Base-by-base conservation (phyloP, 2,888 invertebrate genomes). In the Chloroclystis v-ata region DNA sequence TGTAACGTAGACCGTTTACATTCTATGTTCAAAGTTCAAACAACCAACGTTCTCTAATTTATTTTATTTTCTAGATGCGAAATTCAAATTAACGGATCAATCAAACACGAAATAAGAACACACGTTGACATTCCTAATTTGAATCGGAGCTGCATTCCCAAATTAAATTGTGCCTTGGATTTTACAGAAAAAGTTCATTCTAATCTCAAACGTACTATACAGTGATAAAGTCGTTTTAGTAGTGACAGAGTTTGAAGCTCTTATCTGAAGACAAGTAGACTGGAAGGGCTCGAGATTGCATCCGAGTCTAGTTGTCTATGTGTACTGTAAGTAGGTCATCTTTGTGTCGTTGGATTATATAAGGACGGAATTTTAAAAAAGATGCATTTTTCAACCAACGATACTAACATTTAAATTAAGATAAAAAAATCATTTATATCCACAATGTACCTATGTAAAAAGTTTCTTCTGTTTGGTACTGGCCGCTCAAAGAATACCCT, bases 101-200 rank as follows among this genome's bases (percentile, higher is more conserved):
- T 42, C 11, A 32, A 41, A 41, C 43, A 37, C 28, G 28, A 45
- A 32, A 38, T 37, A 37, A 30, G 37, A 68, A 63, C 63, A 61
- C 63, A 54, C 57, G 11, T 14, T 25, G 14, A 10, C 26, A 30
- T 41, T 13, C 26, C 10, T 24, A 48, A 52, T 52, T 45, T 45
- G 37, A 43, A 51, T 41, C 25, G 37, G 35, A 46, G 32, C 39
- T 46, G 39, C 48, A 45, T 32, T 37, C 39, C 14, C 38, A 28
- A 48, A 47, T 51, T 47, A 44, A 51, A 51, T 44, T 51, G 24
- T 37, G 37, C 29, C 28, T 28, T n/a, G n/a, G 37, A 41, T 40
- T 43, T 41, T 24, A 9, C 20, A 10, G 20, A 11, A 35, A 10
- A 28, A 6, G 0, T 20, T 29, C 16, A 39, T 6, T n/a, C 30